phyloP scores from a whole-genome alignment of 1,140 invertebrate species.

The Pemphigus obesinymphae region DNA sequence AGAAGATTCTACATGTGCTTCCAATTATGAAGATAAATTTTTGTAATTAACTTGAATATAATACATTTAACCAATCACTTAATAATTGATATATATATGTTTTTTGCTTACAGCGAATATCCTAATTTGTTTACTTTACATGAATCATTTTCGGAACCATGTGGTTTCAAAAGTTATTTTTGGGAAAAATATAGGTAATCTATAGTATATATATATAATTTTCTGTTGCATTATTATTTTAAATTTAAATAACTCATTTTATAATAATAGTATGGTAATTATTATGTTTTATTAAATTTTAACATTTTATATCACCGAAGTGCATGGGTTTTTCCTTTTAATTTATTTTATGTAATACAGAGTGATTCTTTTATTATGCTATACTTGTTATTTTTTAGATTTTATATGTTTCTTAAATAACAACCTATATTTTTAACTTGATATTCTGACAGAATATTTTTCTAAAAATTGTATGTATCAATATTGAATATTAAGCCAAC shows the following conservation, averaged over 20 bases:
- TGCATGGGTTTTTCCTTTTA: not conserved
- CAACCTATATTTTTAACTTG: too few species aligned
- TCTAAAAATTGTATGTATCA: too few species aligned
- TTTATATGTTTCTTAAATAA: too few species aligned
- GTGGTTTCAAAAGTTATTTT: not conserved
- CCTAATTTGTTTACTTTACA: not conserved
- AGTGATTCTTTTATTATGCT: too few species aligned
- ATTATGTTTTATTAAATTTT: not conserved
- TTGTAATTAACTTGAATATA: not conserved
- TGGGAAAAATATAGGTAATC: slow-evolving; percentile 2
- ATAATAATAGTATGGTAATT: too few species aligned
- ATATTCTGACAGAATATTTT: too few species aligned
- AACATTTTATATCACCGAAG: not conserved
- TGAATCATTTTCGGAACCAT: not conserved
- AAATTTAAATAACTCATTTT: not conserved
- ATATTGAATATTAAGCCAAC: too few species aligned
- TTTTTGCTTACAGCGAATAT: not conserved
- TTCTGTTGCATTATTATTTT: not conserved
- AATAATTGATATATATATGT: not conserved
- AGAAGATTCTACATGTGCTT: not conserved
- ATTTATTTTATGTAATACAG: too few species aligned
- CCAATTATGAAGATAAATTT: not conserved
- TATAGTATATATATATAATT: not conserved
- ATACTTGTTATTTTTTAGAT: too few species aligned
- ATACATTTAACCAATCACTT: not conserved